Evolutionary conservation across 2,888 invertebrate genomes (phyloP).

Genomic region (Apotomis turbidana): DNA sequence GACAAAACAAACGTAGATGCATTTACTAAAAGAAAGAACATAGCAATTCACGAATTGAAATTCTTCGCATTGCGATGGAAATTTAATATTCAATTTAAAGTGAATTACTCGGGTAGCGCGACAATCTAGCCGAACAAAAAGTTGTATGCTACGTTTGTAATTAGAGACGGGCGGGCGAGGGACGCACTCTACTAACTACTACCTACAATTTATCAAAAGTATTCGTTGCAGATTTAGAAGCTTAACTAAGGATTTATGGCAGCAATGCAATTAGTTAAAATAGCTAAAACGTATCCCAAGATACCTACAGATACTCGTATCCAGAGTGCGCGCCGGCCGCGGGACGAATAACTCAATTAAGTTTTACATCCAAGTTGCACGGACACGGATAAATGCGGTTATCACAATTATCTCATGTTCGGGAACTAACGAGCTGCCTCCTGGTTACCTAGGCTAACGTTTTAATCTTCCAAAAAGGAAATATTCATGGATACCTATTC

Average conservation of each 20-base stretch:
- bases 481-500: neutral
- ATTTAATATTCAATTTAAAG: slow-evolving; percentile 71
- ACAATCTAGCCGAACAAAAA: slow-evolving; percentile 74
- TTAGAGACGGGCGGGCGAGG: slow-evolving; percentile 63
- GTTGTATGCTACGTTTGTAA: slow-evolving; percentile 73
- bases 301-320: slow-evolving; percentile 33
- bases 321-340: slow-evolving; percentile 45
- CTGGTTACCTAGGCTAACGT: slow-evolving; percentile 19
- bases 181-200: slow-evolving; percentile 25
- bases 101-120: slow-evolving; percentile 69
- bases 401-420: slow-evolving; percentile 74
- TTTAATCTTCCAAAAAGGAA: slow-evolving; percentile 23
- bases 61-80: slow-evolving; percentile 52
- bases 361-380: slow-evolving; percentile 69
- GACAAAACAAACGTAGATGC: slow-evolving; percentile 36
- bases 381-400: slow-evolving; percentile 72
- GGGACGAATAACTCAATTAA: slow-evolving; percentile 73
- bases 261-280: slow-evolving; percentile 41
- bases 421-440: slow-evolving; percentile 61
- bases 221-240: slow-evolving; percentile 31
- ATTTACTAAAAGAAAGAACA: slow-evolving; percentile 38
- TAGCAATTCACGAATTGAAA: slow-evolving; percentile 54
- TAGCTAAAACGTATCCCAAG: slow-evolving; percentile 41
- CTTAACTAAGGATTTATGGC: slow-evolving; percentile 35
- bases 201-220: slow-evolving; percentile 37